These are phyloP conservation scores for Netelia melanura DNA, from an alignment of 2,888 invertebrate species.

Conservation along the genomic window DNA sequence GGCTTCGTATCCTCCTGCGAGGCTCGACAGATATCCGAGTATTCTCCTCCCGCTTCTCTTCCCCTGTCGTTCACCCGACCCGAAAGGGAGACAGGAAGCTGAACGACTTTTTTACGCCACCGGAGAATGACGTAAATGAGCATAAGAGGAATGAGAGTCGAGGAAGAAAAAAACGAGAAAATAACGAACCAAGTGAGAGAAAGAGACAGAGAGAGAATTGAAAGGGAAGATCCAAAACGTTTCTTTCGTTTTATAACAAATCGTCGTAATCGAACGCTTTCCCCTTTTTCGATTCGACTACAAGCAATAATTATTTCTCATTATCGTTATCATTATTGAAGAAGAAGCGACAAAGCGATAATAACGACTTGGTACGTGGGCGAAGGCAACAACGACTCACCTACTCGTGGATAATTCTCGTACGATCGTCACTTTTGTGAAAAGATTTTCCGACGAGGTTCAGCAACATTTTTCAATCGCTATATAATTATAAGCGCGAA, in stretches of 20 bases:
- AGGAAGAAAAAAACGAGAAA: background rate
- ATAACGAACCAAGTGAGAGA: background rate
- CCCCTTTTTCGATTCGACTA: too few relatives aligned
- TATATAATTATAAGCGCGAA: background rate
- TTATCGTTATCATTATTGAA: background rate
- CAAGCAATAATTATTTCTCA: background rate
- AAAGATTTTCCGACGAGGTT: background rate
- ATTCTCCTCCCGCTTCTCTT: background rate
- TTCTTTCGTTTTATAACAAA: too few relatives aligned
- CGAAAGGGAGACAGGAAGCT: conserved; percentile 29
- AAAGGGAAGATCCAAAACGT: background rate
- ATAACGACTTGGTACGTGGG: background rate
- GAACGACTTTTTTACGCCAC: conserved; percentile 27
- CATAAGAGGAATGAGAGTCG: conserved; percentile 8
- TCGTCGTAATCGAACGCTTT: too few relatives aligned
- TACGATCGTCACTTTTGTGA: background rate
- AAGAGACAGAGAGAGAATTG: background rate
- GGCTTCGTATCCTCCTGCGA: background rate
- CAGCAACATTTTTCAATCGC: background rate
- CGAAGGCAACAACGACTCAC: background rate
- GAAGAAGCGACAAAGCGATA: background rate
- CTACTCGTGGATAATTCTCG: background rate
- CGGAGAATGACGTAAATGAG: conserved; percentile 42
- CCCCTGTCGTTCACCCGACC: background rate
- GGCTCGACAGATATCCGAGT: background rate